phyloP scores from a whole-genome alignment of 2,113 vertebrate genomes.

The Rhinopithecus roxellana region DNA sequence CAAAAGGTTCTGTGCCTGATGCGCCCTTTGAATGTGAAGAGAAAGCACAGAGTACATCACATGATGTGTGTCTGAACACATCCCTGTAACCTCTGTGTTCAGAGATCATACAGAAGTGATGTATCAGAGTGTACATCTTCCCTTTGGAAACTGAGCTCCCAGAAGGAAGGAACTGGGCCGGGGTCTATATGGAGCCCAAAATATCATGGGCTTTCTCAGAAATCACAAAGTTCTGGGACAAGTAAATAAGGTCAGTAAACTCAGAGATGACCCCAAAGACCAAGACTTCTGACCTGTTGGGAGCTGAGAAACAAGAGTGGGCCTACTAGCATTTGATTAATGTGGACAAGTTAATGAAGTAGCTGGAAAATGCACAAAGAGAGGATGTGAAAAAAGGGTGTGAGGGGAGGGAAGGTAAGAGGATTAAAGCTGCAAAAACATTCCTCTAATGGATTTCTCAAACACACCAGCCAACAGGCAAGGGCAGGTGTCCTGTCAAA shows the following conservation, averaged over 20 bases:
- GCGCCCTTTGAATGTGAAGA: neutral
- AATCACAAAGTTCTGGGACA: neutral
- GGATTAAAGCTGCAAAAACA: constrained; percentile 73
- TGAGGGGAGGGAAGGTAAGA: constrained; percentile 34
- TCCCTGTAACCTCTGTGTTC: neutral
- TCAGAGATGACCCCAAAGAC: neutral
- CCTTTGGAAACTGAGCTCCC: neutral
- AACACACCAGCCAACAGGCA: constrained; percentile 65
- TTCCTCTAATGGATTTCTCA: constrained; percentile 76
- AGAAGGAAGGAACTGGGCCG: neutral
- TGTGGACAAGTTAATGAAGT: constrained; percentile 38
- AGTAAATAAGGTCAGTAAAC: neutral
- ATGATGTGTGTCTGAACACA: neutral
- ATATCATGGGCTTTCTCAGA: neutral
- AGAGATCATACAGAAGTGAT: neutral
- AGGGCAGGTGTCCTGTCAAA: constrained; percentile 77
- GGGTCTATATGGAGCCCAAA: neutral
- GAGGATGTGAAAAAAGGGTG: neutral
- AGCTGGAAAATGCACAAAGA: constrained; percentile 17
- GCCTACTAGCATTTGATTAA: constrained; percentile 43
- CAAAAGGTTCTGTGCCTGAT: neutral
- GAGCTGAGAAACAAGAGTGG: neutral
- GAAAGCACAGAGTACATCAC: neutral
- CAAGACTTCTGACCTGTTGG: neutral
- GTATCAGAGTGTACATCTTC: neutral